Evolutionary conservation across 2,113 vertebrate species (phyloP).

Genomic region (Todiramphus chloris): DNA sequence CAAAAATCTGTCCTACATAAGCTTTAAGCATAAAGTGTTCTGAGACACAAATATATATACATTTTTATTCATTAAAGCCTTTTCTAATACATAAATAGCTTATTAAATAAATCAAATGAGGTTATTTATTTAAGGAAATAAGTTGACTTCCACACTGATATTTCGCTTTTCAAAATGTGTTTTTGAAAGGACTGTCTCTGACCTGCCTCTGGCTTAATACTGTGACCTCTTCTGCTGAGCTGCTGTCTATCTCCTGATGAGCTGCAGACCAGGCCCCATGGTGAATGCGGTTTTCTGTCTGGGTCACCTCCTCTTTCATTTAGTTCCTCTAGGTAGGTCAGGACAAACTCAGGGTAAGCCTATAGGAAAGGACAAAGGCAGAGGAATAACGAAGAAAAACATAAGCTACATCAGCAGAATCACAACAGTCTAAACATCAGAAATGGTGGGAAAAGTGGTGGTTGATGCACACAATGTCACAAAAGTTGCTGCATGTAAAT

Average conservation of each 20-base stretch:
- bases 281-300: conserved; percentile 58
- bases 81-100: background rate
- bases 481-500: background rate
- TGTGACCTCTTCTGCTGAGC: conserved; percentile 70
- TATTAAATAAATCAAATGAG: background rate
- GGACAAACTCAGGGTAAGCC: conserved; percentile 76
- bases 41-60: background rate
- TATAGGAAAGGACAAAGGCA: conserved; percentile 66
- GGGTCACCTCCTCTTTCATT: conserved; percentile 70
- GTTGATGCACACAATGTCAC: background rate
- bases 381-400: conserved; percentile 26
- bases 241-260: conserved; percentile 58
- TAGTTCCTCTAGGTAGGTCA: conserved; percentile 81
- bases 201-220: conserved; percentile 61
- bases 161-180: conserved; percentile 45
- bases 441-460: background rate
- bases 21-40: background rate
- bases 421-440: background rate
- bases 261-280: conserved; percentile 49
- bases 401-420: conserved; percentile 20
- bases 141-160: background rate
- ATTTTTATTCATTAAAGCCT: background rate
- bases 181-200: conserved; percentile 58
- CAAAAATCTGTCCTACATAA: background rate
- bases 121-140: background rate